Percentiles rank a stretch among this genome's conserved stretches.
phyloP scores from a whole-genome alignment of 2,113 vertebrate species.

The Petrocephalus zakoni region DNA sequence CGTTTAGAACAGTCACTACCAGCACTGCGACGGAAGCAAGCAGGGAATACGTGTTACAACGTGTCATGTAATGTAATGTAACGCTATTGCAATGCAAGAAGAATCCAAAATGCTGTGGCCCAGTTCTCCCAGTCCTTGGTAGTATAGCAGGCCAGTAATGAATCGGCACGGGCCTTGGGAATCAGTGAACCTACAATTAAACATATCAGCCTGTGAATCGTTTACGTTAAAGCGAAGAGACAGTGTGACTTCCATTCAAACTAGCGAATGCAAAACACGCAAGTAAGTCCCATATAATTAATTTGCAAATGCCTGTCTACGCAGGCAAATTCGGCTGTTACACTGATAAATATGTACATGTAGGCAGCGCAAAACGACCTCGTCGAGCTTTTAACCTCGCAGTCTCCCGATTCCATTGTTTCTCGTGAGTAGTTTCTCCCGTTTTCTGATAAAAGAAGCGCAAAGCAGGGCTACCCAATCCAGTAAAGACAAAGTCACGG shows the following conservation, averaged over 20 bases:
- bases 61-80: not conserved
- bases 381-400: not conserved
- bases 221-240: not conserved
- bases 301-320: not conserved
- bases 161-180: not conserved
- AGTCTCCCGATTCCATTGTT: not conserved
- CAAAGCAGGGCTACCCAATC: not conserved
- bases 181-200: not conserved
- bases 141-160: not conserved
- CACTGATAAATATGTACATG: not conserved
- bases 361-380: not conserved
- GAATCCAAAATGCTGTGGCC: not conserved
- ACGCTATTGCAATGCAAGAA: not conserved
- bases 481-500: not conserved
- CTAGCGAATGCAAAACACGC: not conserved
- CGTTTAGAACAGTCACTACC: not conserved
- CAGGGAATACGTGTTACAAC: not conserved
- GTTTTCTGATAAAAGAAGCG: not conserved
- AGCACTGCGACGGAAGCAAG: not conserved
- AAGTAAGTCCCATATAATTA: slow-evolving; percentile 4
- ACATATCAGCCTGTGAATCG: not conserved
- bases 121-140: not conserved
- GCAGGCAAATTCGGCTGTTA: not conserved
- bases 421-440: not conserved
- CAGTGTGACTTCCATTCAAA: not conserved